These are phyloP conservation scores for Calliscelio sp. DNA, from an alignment of 2,888 invertebrate species.

Conservation along the genomic window DNA sequence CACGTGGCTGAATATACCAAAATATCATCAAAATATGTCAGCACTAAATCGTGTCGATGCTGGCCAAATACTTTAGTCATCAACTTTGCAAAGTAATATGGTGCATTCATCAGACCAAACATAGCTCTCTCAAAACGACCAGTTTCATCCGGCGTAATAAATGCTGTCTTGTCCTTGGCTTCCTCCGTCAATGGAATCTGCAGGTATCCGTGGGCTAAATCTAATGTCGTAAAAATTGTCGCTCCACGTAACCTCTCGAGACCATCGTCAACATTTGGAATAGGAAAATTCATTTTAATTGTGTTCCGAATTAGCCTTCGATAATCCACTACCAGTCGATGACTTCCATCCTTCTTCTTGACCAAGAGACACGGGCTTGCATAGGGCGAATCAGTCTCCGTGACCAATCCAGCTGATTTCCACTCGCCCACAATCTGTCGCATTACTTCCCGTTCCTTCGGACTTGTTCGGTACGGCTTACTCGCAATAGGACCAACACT, in stretches of 20 bases:
- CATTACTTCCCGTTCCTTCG: background rate
- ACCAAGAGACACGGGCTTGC: conserved; percentile 64
- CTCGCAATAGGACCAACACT: background rate
- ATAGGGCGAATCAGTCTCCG: conserved; percentile 55
- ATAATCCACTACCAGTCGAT: conserved; percentile 67
- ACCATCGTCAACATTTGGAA: conserved; percentile 10
- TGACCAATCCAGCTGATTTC: conserved; percentile 49
- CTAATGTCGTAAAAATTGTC: conserved; percentile 47
- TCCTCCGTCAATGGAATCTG: conserved; percentile 67
- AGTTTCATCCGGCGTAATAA: conserved; percentile 74
- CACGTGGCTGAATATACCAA: conserved; percentile 66
- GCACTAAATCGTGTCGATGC: conserved; percentile 65
- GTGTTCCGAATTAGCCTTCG: conserved; percentile 60
- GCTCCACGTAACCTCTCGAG: conserved; percentile 35
- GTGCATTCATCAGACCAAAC: conserved; percentile 78
- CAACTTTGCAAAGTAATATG: conserved; percentile 74
- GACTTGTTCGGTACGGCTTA: conserved; percentile 16
- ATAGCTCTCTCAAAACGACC: conserved; percentile 77
- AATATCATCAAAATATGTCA: conserved; percentile 81
- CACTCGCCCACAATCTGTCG: conserved; percentile 13
- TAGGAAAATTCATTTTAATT: background rate
- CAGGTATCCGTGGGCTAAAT: conserved; percentile 67
- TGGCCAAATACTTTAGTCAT: conserved; percentile 75
- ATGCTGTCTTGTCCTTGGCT: conserved; percentile 68
- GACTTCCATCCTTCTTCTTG: conserved; percentile 47